A percentile compares a stretch with the other conserved stretches of the same genome.
Evolutionary conservation across 2,113 vertebrate species (phyloP).

Genomic region (Castor canadensis): DNA sequence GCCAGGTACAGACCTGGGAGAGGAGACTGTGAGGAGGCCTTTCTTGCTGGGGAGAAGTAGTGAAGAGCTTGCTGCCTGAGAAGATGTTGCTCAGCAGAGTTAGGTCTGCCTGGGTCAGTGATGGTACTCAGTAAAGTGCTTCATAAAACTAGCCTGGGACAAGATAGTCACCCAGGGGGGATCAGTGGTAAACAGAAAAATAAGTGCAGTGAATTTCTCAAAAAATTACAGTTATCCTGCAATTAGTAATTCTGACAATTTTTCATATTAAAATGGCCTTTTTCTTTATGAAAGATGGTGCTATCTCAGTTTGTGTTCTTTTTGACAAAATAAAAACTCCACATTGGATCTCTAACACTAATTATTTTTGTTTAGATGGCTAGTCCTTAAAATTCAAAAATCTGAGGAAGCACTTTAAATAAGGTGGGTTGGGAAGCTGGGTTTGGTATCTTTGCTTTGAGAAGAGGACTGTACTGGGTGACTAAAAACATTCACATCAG

Average conservation of each 20-base stretch:
- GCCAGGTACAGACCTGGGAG: background rate
- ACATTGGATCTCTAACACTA: background rate
- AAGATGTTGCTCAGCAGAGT: background rate
- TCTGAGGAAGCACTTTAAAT: background rate
- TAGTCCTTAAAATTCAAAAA: background rate
- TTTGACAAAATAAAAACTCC: constrained; percentile 25
- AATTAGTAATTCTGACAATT: background rate
- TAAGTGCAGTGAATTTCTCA: background rate
- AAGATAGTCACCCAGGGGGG: too few relatives aligned
- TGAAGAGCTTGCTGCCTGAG: background rate
- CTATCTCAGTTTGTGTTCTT: background rate
- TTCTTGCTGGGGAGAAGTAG: background rate
- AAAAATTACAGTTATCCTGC: background rate
- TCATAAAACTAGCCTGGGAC: background rate
- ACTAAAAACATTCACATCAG: background rate
- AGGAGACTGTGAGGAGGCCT: background rate
- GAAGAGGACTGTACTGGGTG: background rate
- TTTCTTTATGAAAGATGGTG: constrained; percentile 20
- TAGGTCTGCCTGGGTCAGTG: background rate
- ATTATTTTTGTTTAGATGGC: background rate
- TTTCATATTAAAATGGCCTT: background rate
- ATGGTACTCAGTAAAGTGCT: too few relatives aligned
- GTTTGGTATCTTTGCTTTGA: background rate
- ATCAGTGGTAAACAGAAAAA: background rate
- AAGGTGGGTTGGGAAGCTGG: background rate